Evolutionary conservation across 2,113 vertebrate species (phyloP), one percentile per base, ranked within the genome.

Genomic region (Hymenochirus boettgeri): DNA sequence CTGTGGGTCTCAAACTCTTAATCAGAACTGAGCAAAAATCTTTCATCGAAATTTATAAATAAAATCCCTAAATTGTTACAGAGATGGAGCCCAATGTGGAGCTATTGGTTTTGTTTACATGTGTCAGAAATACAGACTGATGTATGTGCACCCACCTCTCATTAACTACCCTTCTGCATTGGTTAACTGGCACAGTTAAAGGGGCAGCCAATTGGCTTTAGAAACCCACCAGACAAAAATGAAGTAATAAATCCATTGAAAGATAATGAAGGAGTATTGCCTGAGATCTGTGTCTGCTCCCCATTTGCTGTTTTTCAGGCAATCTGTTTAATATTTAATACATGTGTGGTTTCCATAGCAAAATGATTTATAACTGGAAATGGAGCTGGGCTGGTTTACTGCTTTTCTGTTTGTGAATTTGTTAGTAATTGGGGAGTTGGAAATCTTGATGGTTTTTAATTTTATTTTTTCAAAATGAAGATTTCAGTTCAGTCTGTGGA

Each of bases 211-310:
- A 67, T 67, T 53, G 58, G 56, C 64, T 22, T 52, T 23, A 27
- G 4, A 42, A 39, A 39, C 85, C 84, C 84, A 84, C 84, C 85
- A 82, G 71, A 70, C 78, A 75, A 73, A 77, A 80, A 82, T 21
- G 4, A 21, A 1, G 85, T 82, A 57, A 27, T 22, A 57, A 19
- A 56, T 35, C 2, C 22, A 5, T 42, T 15, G 5, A 5, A 42
- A 42, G 7, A n/a, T n/a, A n/a, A n/a, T n/a, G n/a, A 78, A 78
- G 78, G 81, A 80, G 78, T 85, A 81, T 81, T 65, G 61, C 71
- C 61, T 77, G 75, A 79, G 80, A 77, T 75, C 76, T 77, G 69
- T 51, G 59, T 75, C 80, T 81, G 74, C 70, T 59, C 73, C 77
- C 83, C 74, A 83, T 84, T n/a, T 80, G 74, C 76, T 76, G 78